Conservation (phyloP, 2,113 vertebrate species). For the Nerophis lumbriciformis region DNA sequence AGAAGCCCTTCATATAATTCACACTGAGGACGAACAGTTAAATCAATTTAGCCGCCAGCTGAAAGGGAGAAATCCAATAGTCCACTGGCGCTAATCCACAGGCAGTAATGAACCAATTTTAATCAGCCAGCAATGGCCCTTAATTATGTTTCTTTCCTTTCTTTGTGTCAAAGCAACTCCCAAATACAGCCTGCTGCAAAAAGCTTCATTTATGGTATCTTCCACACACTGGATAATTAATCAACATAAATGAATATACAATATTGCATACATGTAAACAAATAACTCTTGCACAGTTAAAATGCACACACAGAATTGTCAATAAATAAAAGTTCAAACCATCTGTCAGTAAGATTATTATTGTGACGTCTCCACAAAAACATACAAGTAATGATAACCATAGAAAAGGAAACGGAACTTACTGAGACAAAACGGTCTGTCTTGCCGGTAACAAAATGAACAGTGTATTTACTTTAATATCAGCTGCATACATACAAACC, state of each 20-base stretch:
- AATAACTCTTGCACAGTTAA: no score
- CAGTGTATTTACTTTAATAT: no score
- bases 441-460: no score
- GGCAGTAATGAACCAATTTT: slow-evolving; percentile 44
- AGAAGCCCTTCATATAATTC: slow-evolving; percentile 26
- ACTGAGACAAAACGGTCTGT: no score
- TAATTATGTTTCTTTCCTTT: slow-evolving; percentile 28
- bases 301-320: no score
- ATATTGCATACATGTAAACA: neutral
- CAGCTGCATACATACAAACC: no score
- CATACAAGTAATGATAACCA: no score
- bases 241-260: neutral
- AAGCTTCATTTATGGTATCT: slow-evolving; percentile 16
- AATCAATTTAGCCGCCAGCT: slow-evolving; percentile 15
- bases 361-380: no score
- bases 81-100: slow-evolving; percentile 32
- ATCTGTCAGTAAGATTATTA: no score
- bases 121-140: slow-evolving; percentile 37
- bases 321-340: no score
- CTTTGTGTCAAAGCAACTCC: slow-evolving; percentile 16
- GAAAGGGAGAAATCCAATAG: slow-evolving; percentile 38
- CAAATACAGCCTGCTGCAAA: slow-evolving; percentile 14
- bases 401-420: no score
- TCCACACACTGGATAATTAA: slow-evolving; percentile 11
- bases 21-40: slow-evolving; percentile 12